Evolutionary conservation across 2,797 vertebrate species (phyloP), one percentile per base, ranked within the genome.

Genomic region (Enteromius argenteus): DNA sequence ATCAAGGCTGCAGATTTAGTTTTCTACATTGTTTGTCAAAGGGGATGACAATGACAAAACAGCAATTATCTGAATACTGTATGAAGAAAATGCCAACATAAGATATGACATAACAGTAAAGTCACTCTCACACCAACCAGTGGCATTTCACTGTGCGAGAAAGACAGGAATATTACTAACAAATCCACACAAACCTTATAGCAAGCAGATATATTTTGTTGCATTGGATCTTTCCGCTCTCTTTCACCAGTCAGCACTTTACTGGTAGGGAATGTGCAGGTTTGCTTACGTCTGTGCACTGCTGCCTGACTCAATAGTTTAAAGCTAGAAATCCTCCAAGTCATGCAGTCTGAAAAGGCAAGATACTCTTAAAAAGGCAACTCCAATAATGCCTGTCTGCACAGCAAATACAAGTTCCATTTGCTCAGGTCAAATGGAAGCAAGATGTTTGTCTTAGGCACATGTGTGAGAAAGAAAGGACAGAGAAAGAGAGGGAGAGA

Each of bases 11-110:
- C 76, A 89, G 69, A 88, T 87, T 90, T 88, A 82, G 83, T 86
- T 89, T 86, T 89, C 80, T 69, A 89, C 86, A 90, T 92, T 91
- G 87, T 92, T 86, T 84, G 78, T 88, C 84, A 85, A 83, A 88
- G 89, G 75, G 83, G 87, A 88, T 90, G 56, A 73, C 79, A 68
- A 67, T 78, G 30, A 87, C 82, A 80, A 79, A 87, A 53, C 5
- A 8, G 8, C 4, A 56, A 73, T 17, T 15, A 67, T 60, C 37
- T 51, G 72, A 80, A 86, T 83, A 83, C 66, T 62, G 44, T 83
- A 77, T 8, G 15, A 77, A 44, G 37, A 23, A 69, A 80, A 53
- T 79, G 80, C 73, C 92, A 93, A 92, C 92, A 90, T 91, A 91
- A 91, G 83, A 72, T 81, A 82, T 78, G 79, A 86, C 21, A 23